These are phyloP conservation scores for Graphium colonna DNA, from an alignment of 2,888 invertebrate genomes.

Conservation along the genomic window DNA sequence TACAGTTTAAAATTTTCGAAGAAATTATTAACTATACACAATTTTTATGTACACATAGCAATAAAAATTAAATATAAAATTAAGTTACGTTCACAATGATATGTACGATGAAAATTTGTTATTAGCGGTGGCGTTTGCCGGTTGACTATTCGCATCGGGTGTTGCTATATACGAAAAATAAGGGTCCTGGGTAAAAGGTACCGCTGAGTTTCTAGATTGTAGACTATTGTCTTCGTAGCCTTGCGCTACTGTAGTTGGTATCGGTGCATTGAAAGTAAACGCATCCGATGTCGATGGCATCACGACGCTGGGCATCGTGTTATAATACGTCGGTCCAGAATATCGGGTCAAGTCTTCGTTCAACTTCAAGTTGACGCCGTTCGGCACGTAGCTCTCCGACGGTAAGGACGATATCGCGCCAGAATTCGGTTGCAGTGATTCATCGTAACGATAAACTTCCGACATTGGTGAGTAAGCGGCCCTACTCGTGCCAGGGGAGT, in stretches of 20 bases:
- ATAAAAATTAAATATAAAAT: background rate
- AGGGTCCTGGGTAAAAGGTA: constrained; percentile 55
- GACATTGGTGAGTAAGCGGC: constrained; percentile 68
- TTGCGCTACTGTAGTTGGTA: constrained; percentile 48
- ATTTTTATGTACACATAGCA: constrained; percentile 5
- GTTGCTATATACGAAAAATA: constrained; percentile 58
- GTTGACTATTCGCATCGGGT: constrained; percentile 49
- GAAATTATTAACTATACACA: no score
- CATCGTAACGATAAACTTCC: constrained; percentile 74
- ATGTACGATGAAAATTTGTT: constrained; percentile 66
- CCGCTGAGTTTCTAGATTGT: constrained; percentile 43
- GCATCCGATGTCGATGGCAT: constrained; percentile 55
- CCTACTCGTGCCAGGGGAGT: constrained; percentile 51
- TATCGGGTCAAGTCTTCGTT: constrained; percentile 62
- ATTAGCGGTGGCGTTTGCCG: constrained; percentile 41
- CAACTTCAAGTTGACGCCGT: constrained; percentile 62
- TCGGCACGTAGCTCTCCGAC: constrained; percentile 67
- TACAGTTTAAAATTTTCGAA: no score
- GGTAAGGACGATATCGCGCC: constrained; percentile 51
- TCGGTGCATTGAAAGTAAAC: constrained; percentile 48
- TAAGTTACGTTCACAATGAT: constrained; percentile 45
- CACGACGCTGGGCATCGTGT: constrained; percentile 50
- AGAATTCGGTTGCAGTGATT: constrained; percentile 64
- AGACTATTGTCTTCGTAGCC: constrained; percentile 59
- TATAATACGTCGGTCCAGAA: constrained; percentile 55